Conservation (phyloP, 2,888 invertebrate genomes). For the Agriopis aurantiaria region DNA sequence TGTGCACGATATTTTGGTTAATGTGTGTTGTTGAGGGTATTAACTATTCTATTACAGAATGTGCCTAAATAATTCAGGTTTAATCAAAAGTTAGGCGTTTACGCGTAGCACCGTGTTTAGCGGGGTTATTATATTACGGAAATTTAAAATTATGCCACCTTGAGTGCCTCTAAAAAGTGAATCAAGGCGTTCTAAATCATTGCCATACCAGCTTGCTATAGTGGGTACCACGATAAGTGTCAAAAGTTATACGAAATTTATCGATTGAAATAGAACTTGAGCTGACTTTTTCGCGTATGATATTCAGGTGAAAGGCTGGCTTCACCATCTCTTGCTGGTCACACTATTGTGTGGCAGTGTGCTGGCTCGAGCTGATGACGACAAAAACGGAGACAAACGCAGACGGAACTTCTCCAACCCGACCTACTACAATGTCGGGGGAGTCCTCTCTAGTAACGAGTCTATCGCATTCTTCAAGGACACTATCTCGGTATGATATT, state of each 20-base stretch:
- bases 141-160: background rate
- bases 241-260: background rate
- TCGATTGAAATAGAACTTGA: background rate
- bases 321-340: slow-evolving; percentile 47
- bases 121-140: background rate
- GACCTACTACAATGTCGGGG: slow-evolving; percentile 94
- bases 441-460: slow-evolving; percentile 94
- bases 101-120: slow-evolving; percentile 37
- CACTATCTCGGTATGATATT: slow-evolving; percentile 88
- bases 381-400: slow-evolving; percentile 50
- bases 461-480: slow-evolving; percentile 93
- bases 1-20: background rate
- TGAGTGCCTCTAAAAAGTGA: background rate
- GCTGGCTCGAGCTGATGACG: slow-evolving; percentile 64
- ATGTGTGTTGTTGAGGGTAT: slow-evolving; percentile 10
- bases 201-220: background rate
- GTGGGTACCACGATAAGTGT: background rate
- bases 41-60: slow-evolving; percentile 35
- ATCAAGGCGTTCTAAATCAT: background rate
- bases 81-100: slow-evolving; percentile 61
- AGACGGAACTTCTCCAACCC: slow-evolving; percentile 85
- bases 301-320: slow-evolving; percentile 54
- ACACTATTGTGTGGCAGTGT: slow-evolving; percentile 46
- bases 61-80: slow-evolving; percentile 59
- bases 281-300: background rate